Base-by-base conservation (phyloP, 2,888 invertebrate genomes). In the Drosophila maculinotata region DNA sequence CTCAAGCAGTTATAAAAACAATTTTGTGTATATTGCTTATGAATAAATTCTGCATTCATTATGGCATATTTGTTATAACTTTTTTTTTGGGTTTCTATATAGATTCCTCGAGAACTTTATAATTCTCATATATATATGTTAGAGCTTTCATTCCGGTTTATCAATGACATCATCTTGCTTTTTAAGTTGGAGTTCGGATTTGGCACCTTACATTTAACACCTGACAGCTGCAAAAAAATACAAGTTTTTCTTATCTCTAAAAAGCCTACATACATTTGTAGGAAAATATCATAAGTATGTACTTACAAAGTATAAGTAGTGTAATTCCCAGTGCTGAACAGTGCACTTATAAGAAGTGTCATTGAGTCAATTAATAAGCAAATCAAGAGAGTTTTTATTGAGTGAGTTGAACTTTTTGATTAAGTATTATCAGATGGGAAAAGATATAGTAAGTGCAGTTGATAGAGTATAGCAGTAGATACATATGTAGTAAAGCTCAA, bases 201-300 rank as follows among this genome's bases (percentile, higher is more conserved):
- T 26, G 10, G 33, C 20, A 41, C 14, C 35, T 36, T 31, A 45
- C 38, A 28, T 26, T 23, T 38, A 33, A 33, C 76, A 70, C 49
- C 45, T 70, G 70, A 33, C 49, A 75, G 41, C 53, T 75, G 60
- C 5, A 35, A 20, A 33, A 52, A 35, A 42, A 44, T 17, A 3
- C 17, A 9, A 26, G 15, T 35, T 51, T 30, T 3, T 10, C 26
- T 14, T 60, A 60, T 60, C 58, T 25, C 26, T 57, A 41, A 57
- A 39, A 17, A 14, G 41, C 25, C n/a, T 17, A 10, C 9, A 10
- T 1, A 15, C 3, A 20, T 0, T 14, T 20, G n/a, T n/a, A 17
- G n/a, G n/a, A n/a, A 20, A 20, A 20, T 9, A 20, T 12, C 5
- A 39, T 23, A 20, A 12, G 8, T 26, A 33, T 26, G 17, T 9